These are phyloP conservation scores for Cetonia aurata DNA, from an alignment of 2,888 invertebrate species.

Conservation along the genomic window DNA sequence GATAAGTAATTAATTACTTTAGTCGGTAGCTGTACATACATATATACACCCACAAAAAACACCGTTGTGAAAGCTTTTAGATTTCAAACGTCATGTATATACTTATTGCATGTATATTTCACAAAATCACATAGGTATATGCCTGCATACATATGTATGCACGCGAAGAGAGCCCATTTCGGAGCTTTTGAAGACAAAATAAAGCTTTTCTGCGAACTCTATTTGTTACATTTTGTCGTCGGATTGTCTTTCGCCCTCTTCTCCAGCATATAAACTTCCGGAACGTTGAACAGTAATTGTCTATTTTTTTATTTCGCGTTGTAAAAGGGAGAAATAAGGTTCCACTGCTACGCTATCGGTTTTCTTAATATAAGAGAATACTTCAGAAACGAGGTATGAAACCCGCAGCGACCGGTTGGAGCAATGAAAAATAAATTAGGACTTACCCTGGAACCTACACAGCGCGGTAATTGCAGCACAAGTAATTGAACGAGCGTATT, in stretches of 20 bases:
- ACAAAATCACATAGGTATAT: not conserved
- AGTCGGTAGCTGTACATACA: too few species aligned
- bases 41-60: too few species aligned
- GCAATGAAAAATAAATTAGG: slow-evolving; percentile 34
- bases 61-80: too few species aligned
- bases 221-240: slow-evolving; percentile 3
- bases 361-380: slow-evolving; percentile 5
- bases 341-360: slow-evolving; percentile 2
- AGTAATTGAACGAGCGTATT: slow-evolving; percentile 7
- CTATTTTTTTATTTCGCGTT: not conserved
- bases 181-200: slow-evolving; percentile 26
- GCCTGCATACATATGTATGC: not conserved
- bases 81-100: too few species aligned
- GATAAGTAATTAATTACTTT: too few species aligned
- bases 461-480: slow-evolving; percentile 7
- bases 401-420: not conserved
- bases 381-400: not conserved
- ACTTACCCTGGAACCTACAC: not conserved
- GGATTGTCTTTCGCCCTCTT: slow-evolving; percentile 10
- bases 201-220: slow-evolving; percentile 6
- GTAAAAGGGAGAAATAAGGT: slow-evolving; percentile 14
- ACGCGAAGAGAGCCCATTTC: slow-evolving; percentile 6
- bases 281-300: slow-evolving; percentile 9
- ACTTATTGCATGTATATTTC: too few species aligned
- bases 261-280: slow-evolving; percentile 1